Evolutionary conservation across 2,113 vertebrate species (phyloP).

Genomic region (Danionella cerebrum): DNA sequence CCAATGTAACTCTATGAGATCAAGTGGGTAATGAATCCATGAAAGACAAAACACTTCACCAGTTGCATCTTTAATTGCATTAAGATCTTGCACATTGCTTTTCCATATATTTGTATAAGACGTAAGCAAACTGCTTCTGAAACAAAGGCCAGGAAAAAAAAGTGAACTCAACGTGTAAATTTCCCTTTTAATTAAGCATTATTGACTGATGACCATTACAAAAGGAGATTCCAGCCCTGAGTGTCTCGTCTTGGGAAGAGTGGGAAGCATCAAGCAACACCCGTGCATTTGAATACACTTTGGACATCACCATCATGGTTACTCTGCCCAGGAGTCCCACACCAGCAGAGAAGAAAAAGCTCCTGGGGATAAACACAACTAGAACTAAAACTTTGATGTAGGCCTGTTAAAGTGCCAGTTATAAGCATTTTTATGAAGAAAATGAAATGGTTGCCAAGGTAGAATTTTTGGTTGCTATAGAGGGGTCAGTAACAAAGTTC

Average conservation of each 20-base stretch:
- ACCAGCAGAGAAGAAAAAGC: constrained; percentile 30
- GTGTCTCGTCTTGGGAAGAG: constrained; percentile 17
- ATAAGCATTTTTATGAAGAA: too few relatives aligned
- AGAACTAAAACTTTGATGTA: neutral
- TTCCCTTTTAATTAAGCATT: neutral
- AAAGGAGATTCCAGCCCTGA: constrained; percentile 14
- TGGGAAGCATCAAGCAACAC: constrained; percentile 33
- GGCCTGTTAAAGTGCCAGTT: neutral
- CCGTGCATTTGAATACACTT: constrained; percentile 44
- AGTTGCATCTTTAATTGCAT: constrained; percentile 1
- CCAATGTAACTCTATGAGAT: too few relatives aligned
- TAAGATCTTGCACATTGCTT: neutral
- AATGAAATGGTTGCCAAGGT: too few relatives aligned
- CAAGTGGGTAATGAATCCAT: too few relatives aligned
- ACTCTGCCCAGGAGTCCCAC: constrained; percentile 33
- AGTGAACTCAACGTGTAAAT: neutral
- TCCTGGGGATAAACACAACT: neutral
- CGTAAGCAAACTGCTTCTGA: neutral
- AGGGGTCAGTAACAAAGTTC: too few relatives aligned
- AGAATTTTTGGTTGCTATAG: too few relatives aligned
- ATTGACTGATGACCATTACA: constrained; percentile 2
- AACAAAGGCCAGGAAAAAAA: neutral
- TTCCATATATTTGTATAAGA: neutral
- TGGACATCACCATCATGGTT: constrained; percentile 45
- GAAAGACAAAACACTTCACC: neutral